Evolutionary conservation across 2,113 vertebrate species (phyloP), one percentile per base, ranked within the genome.

Genomic region (Ptyas mucosa): DNA sequence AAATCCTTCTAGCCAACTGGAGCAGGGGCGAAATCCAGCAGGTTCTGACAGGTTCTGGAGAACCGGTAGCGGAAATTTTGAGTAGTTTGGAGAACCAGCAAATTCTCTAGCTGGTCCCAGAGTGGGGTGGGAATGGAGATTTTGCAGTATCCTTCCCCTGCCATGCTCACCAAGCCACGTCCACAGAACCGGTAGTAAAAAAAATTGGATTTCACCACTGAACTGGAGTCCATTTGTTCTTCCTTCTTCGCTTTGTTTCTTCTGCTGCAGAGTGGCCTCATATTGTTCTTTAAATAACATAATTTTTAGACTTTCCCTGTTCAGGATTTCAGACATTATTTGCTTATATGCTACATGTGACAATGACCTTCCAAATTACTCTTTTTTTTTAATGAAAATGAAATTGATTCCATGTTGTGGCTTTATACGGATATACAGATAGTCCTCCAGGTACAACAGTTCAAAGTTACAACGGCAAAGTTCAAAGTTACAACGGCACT

Each of bases 201-300:
- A 46, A 46, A 46, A 0, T 46, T 46, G 43, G 43, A 46, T 46
- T 46, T 46, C 43, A 5, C 43, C 43, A 46, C 43, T 46, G 43
- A 0, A 0, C 89, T 51, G 89, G 92, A 90, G 57, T 85, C 57
- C 5, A 26, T 96, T 96, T 95, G 34, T 24, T 95, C 81, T 55
- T 11, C 49, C 9, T 43, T 34, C 14, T 15, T 2, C 15, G 54
- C 49, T 23, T 91, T 43, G 52, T 43, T 34, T 57, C 26, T 85
- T 92, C 88, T 49, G 21, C 55, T 88, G 54, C 92, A 87, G 86
- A 95, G 85, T 94, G 52, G 24, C 96, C 93, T 93, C 53, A 55
- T 94, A 29, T 61, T 85, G 89, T 58, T 58, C 92, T 95, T 97
- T 94, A 96, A 95, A 93, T 94, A 61, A 96, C 94, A 92, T 94